A percentile compares a stretch with the other conserved stretches of the same genome.
These are phyloP conservation scores for Psammodynastes pulverulentus DNA, from an alignment of 2,113 vertebrate species.

Conservation along the genomic window DNA sequence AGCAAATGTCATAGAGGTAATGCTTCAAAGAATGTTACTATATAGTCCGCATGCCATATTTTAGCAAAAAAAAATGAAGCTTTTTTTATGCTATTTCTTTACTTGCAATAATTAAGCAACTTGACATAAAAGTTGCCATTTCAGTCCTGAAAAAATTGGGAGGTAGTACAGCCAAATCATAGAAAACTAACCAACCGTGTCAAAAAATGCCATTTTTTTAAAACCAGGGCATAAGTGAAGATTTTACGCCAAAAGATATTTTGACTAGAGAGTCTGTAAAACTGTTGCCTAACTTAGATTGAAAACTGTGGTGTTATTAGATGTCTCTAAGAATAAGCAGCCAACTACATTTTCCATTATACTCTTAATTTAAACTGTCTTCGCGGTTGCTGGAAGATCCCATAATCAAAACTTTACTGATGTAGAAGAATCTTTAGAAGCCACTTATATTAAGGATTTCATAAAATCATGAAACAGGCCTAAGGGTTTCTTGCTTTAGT, in stretches of 20 bases:
- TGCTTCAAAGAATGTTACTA: conserved; percentile 3
- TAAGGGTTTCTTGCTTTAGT: not conserved
- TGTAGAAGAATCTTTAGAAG: not conserved
- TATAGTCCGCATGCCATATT: not conserved
- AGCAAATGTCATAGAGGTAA: not conserved
- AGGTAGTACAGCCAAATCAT: not conserved
- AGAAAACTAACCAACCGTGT: not conserved
- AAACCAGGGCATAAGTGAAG: not conserved
- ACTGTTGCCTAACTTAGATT: not conserved
- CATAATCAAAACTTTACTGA: not conserved
- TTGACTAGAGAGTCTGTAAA: not conserved
- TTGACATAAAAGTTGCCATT: not conserved
- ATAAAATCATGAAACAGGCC: not conserved
- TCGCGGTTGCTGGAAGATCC: not conserved
- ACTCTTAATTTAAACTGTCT: not conserved
- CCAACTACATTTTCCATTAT: not conserved
- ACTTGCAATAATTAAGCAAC: not conserved
- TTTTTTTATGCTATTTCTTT: not conserved
- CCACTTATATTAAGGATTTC: not conserved
- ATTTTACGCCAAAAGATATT: fast-evolving
- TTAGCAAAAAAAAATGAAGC: not conserved
- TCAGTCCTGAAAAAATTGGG: not conserved
- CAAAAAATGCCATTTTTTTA: not conserved
- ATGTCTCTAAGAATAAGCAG: not conserved
- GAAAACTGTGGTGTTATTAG: not conserved